These are phyloP conservation scores for Ditula angustiorana DNA, from an alignment of 2,888 invertebrate genomes.

Conservation along the genomic window DNA sequence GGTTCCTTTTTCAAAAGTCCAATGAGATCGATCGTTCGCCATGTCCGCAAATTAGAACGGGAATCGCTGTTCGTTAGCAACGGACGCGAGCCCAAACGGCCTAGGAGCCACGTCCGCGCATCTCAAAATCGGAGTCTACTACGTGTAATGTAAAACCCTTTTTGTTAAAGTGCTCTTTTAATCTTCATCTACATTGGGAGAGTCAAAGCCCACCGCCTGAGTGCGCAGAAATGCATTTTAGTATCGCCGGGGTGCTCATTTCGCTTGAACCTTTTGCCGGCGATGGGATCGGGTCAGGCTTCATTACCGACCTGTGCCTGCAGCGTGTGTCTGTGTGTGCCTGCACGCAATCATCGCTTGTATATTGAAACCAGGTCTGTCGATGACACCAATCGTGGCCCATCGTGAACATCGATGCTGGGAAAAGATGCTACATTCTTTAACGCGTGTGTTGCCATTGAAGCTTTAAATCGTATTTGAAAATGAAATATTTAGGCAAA, in stretches of 20 bases:
- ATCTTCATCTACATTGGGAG: constrained; percentile 67
- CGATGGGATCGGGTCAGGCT: constrained; percentile 58
- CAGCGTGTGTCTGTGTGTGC: constrained; percentile 41
- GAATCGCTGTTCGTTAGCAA: constrained; percentile 81
- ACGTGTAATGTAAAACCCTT: constrained; percentile 40
- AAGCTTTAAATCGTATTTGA: no score
- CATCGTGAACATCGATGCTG: no score
- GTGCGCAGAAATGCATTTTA: constrained; percentile 74
- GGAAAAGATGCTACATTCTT: no score
- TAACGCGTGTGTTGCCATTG: no score
- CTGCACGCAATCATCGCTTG: constrained; percentile 31
- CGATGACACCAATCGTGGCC: constrained; percentile 13
- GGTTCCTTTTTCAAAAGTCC: constrained; percentile 81
- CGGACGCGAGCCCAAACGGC: constrained; percentile 48
- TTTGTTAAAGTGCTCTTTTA: constrained; percentile 51
- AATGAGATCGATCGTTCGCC: constrained; percentile 84
- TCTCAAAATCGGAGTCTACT: constrained; percentile 48
- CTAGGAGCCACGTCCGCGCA: constrained; percentile 49
- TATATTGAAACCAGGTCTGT: constrained; percentile 17
- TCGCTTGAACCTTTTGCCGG: constrained; percentile 61
- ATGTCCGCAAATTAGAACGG: constrained; percentile 84
- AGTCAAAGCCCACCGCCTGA: constrained; percentile 73
- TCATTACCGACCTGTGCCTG: no score
- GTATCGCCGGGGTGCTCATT: constrained; percentile 69
- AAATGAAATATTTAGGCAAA: no score